Percentiles rank a stretch among this genome's conserved stretches.
Evolutionary conservation across 2,888 invertebrate species (phyloP).

Genomic region (Chironomus tentans): DNA sequence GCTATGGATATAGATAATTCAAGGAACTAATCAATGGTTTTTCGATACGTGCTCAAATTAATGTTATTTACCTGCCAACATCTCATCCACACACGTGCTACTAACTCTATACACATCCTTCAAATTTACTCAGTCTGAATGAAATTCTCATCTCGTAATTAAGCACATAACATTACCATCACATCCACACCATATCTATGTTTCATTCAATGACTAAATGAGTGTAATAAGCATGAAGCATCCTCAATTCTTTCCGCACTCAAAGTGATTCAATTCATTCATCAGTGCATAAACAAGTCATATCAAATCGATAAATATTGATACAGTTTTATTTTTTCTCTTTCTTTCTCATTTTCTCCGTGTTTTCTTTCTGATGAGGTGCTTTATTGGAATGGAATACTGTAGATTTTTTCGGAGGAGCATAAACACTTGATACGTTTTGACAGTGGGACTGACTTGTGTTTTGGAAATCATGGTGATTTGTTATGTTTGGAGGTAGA

Average conservation of each 20-base stretch:
- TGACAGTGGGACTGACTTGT: too few relatives aligned
- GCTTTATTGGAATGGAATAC: too few relatives aligned
- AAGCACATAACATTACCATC: neutral
- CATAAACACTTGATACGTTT: too few relatives aligned
- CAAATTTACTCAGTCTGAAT: too few relatives aligned
- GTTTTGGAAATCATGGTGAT: too few relatives aligned
- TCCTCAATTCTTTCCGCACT: neutral
- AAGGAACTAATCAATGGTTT: neutral
- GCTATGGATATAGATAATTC: neutral
- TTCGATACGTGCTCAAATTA: neutral
- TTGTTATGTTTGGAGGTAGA: too few relatives aligned
- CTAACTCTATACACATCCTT: too few relatives aligned
- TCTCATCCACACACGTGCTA: neutral
- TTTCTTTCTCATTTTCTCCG: neutral
- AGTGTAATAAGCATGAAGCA: neutral
- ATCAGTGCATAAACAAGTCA: slow-evolving; percentile 9
- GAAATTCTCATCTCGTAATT: too few relatives aligned
- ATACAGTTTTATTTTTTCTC: neutral
- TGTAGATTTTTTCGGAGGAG: too few relatives aligned
- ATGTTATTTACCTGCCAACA: neutral
- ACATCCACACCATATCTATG: neutral
- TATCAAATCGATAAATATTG: slow-evolving; percentile 22
- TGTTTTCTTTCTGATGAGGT: too few relatives aligned
- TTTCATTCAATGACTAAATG: neutral
- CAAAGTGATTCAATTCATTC: neutral